Evolutionary conservation across 2,888 invertebrate species (phyloP), one percentile per base, ranked within the genome.

Genomic region (Miltochrista miniata): DNA sequence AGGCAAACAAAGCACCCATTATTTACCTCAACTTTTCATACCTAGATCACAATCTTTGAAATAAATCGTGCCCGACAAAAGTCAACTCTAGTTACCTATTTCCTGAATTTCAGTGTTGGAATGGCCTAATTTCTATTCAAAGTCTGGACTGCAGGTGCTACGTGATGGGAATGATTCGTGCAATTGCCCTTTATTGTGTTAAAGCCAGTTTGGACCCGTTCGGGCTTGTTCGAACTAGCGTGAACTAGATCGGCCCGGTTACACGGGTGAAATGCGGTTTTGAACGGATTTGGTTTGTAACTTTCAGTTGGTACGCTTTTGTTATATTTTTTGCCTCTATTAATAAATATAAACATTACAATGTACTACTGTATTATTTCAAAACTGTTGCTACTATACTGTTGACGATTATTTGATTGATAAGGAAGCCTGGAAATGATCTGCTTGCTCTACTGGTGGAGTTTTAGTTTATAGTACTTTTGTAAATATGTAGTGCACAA

Each of bases 141-240:
- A 68, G 70, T 68, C 74, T 66, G 70, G 70, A 63, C 68, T 66
- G 60, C 66, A 57, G 54, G 62, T 55, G 48, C 59, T 61, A 81
- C 83, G 82, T 82, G 84, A 80, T 74, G 59, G 53, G 83, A 81
- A 79, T 80, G 45, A 64, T 49, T 65, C 66, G 65, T 59, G 64
- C 70, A 69, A 67, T 79, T 74, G 76, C 70, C 72, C 68, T 79
- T 80, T 79, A 83, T 83, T 74, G 72, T 76, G 73, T 81, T 80
- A 78, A 74, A 70, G 65, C 72, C 64, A 68, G 70, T 67, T 65
- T 65, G 56, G 55, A 65, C 62, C 49, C 54, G 68, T 61, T 61
- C 56, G 46, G 36, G 24, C 55, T 55, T 57, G 60, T 50, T 57
- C 46, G 56, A 58, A 63, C 67, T 61, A 55, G 59, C 54, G 57